Conservation (phyloP, 2,113 vertebrate genomes). For the Neolamprologus sp. region DNA sequence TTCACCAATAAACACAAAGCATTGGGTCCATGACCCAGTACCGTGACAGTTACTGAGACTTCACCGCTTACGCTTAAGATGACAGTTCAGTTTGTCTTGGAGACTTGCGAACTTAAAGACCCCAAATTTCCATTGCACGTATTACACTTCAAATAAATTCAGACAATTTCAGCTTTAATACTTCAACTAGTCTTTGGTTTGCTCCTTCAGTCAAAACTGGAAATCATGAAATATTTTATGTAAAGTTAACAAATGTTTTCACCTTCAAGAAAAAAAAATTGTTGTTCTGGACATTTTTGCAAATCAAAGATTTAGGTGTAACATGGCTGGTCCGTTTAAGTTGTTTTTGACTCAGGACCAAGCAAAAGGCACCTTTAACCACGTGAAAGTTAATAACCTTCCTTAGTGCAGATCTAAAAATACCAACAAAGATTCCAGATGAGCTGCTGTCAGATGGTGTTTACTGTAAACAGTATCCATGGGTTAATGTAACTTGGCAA, state of each 20-base stretch:
- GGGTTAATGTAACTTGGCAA: not conserved
- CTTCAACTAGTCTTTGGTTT: not conserved
- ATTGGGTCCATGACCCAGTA: fast-evolving
- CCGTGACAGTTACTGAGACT: not conserved
- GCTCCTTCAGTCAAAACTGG: not conserved
- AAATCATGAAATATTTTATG: not conserved
- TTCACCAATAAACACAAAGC: not conserved
- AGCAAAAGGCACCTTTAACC: slow-evolving; percentile 26
- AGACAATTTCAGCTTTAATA: not conserved
- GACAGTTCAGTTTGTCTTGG: not conserved
- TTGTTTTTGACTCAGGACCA: not conserved
- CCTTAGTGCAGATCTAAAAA: slow-evolving; percentile 30
- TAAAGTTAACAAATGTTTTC: not conserved
- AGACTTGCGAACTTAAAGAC: not conserved
- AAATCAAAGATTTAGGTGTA: not conserved
- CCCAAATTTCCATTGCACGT: fast-evolving
- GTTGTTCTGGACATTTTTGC: not conserved
- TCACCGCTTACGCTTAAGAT: not conserved
- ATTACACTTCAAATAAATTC: not conserved
- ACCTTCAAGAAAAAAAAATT: not conserved
- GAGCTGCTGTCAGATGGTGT: slow-evolving; percentile 19
- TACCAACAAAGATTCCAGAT: slow-evolving; percentile 30
- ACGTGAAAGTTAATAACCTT: slow-evolving; percentile 5
- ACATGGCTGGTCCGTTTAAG: not conserved
- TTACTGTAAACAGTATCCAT: not conserved